Conservation (phyloP, 2,888 invertebrate species). For the Drosophila mettleri region DNA sequence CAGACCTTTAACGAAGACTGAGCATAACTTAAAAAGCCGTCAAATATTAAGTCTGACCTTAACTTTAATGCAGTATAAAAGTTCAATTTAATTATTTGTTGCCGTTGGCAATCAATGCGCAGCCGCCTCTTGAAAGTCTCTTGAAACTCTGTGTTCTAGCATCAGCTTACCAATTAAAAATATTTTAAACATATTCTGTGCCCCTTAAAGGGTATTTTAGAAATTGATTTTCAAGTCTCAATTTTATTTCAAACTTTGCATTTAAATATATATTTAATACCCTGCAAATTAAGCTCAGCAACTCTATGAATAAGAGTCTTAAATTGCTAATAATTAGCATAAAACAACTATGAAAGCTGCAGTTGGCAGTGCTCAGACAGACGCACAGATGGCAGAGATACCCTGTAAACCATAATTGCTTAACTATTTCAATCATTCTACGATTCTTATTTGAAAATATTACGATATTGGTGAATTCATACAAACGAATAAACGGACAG, state of each 20-base stretch:
- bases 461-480: too few relatives aligned
- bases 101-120: constrained; percentile 13
- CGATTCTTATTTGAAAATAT: too few relatives aligned
- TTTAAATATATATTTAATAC: background rate
- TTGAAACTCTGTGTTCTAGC: background rate
- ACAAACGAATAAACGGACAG: too few relatives aligned
- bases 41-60: too few relatives aligned
- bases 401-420: too few relatives aligned
- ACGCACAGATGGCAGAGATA: too few relatives aligned
- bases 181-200: background rate
- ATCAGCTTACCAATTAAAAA: constrained; percentile 50
- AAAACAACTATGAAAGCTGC: background rate
- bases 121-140: background rate
- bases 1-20: background rate
- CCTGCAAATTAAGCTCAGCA: background rate
- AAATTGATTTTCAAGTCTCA: background rate
- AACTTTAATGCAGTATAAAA: background rate
- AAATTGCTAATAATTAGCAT: background rate
- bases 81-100: constrained; percentile 4
- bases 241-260: too few relatives aligned
- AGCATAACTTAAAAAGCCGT: background rate
- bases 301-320: background rate
- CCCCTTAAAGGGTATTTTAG: background rate
- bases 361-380: rapidly evolving
- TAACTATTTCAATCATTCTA: too few relatives aligned